Evolutionary conservation across 2,888 invertebrate species (phyloP).

Genomic region (Athetis lepigone): DNA sequence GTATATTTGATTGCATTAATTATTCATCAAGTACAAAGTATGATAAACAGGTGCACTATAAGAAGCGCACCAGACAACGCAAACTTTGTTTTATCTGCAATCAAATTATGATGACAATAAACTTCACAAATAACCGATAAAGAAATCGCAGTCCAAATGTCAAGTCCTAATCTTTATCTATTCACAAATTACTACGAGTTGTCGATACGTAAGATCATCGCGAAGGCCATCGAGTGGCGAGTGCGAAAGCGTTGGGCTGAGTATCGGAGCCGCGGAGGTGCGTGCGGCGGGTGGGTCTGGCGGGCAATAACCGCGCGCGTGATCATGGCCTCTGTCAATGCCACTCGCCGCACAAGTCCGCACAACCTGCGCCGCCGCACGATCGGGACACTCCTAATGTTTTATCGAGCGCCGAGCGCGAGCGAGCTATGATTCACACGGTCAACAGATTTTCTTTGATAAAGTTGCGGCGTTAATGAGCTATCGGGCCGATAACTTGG

Average conservation of each 20-base stretch:
- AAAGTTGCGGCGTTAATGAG: constrained; percentile 22
- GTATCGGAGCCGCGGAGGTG: constrained; percentile 55
- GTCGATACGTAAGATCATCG: constrained; percentile 62
- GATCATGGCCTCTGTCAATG: constrained; percentile 88
- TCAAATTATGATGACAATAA: constrained; percentile 6
- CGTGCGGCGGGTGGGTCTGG: constrained; percentile 66
- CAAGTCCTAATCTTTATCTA: constrained; percentile 47
- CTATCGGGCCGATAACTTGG: background rate
- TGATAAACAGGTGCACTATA: background rate
- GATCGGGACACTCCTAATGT: constrained; percentile 67
- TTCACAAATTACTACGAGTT: constrained; percentile 40
- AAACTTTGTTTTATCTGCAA: constrained; percentile 9
- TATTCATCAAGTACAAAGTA: constrained; percentile 3
- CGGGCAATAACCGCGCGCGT: constrained; percentile 86
- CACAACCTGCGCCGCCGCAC: constrained; percentile 57
- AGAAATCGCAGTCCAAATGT: constrained; percentile 13
- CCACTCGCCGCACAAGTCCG: constrained; percentile 74
- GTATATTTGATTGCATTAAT: background rate
- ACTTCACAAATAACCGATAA: constrained; percentile 51
- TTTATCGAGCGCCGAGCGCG: constrained; percentile 71
- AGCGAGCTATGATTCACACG: constrained; percentile 70
- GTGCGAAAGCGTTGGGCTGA: constrained; percentile 58
- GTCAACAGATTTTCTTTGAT: constrained; percentile 65
- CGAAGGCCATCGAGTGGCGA: constrained; percentile 71
- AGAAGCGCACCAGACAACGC: constrained; percentile 10